Percentiles rank a stretch among this genome's conserved stretches.
Conservation (phyloP, 2,797 vertebrate species). For the Molossus alvarezi region DNA sequence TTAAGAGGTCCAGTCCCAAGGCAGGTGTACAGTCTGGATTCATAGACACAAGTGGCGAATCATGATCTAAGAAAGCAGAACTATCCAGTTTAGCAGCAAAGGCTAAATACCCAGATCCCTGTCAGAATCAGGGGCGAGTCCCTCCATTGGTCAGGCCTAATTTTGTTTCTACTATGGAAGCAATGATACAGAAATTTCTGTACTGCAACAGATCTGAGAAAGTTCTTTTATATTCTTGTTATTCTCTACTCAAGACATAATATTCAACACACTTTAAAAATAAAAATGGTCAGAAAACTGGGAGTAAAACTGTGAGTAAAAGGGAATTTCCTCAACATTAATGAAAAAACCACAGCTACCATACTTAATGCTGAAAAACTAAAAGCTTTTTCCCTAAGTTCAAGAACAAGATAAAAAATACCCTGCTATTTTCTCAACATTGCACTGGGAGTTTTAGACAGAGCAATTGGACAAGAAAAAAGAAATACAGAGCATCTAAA, state of each 20-base stretch:
- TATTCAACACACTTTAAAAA: background rate
- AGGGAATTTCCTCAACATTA: constrained; percentile 14
- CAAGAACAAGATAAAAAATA: background rate
- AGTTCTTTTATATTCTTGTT: constrained; percentile 12
- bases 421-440: background rate
- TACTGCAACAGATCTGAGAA: background rate
- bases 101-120: background rate
- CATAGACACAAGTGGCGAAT: background rate
- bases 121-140: background rate
- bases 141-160: background rate
- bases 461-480: background rate
- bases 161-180: background rate
- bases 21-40: background rate
- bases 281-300: background rate
- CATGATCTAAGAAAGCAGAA: background rate
- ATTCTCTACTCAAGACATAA: background rate
- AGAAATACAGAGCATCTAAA: background rate
- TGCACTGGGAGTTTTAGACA: background rate
- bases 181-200: background rate
- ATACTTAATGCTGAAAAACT: background rate
- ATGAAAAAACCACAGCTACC: background rate
- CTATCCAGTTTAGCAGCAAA: background rate
- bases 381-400: background rate
- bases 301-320: background rate
- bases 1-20: background rate